These are phyloP conservation scores for Leistus spinibarbis DNA, from an alignment of 2,888 invertebrate species.

Conservation along the genomic window DNA sequence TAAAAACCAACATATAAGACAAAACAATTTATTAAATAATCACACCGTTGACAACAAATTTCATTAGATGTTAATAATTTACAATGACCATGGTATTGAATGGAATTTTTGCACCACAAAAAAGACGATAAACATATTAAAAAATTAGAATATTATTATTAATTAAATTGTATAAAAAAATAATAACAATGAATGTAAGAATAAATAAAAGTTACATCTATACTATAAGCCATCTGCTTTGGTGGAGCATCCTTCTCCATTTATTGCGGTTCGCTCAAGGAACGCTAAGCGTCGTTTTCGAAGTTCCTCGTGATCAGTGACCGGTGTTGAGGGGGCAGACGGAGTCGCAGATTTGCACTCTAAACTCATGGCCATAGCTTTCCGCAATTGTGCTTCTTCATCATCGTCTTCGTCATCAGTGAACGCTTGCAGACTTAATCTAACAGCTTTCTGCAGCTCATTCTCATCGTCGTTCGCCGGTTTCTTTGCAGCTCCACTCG, in stretches of 20 bases:
- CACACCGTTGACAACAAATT: constrained; percentile 28
- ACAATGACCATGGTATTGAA: constrained; percentile 18
- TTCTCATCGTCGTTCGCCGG: constrained; percentile 48
- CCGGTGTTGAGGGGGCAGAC: constrained; percentile 43
- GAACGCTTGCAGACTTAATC: constrained; percentile 56
- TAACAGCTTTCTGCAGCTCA: constrained; percentile 59
- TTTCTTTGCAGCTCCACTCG: constrained; percentile 42
- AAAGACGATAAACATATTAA: background rate
- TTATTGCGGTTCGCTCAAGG: constrained; percentile 39
- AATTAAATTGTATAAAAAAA: constrained; percentile 31
- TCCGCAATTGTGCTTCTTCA: constrained; percentile 53
- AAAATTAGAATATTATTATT: constrained; percentile 11
- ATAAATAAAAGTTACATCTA: constrained; percentile 29
- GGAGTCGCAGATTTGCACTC: constrained; percentile 47
- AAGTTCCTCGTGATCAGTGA: constrained; percentile 46
- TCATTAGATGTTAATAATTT: constrained; percentile 15
- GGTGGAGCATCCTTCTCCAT: constrained; percentile 24
- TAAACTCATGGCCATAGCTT: constrained; percentile 57
- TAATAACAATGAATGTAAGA: constrained; percentile 22
- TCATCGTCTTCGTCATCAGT: constrained; percentile 48
- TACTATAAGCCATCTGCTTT: constrained; percentile 37
- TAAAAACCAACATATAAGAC: constrained; percentile 23
- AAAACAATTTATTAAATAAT: constrained; percentile 28
- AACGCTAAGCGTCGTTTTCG: constrained; percentile 43
- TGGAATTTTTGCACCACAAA: constrained; percentile 17